phyloP scores from a whole-genome alignment of 35 echinoderm and acorn worm genomes.

The Eucidaris tribuloides region DNA sequence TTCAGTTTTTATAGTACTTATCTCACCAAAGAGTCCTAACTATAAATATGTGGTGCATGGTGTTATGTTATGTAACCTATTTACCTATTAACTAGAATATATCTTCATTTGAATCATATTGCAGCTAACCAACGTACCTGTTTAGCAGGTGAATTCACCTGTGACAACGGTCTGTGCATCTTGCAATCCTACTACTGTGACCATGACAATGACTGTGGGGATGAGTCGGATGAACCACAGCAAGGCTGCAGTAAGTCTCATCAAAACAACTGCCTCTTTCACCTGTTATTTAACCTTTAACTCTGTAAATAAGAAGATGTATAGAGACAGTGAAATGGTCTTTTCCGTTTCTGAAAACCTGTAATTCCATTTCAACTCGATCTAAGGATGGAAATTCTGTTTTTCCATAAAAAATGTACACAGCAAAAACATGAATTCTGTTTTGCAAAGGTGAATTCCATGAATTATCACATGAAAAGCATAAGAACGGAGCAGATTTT shows the following conservation, averaged over 20 bases:
- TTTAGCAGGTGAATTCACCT: conserved; percentile 44
- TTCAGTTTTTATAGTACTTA: background rate
- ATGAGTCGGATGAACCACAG: conserved; percentile 49
- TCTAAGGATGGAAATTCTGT: background rate
- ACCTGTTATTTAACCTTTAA: background rate
- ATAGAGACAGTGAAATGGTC: background rate
- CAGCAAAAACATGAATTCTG: no score
- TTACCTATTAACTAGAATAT: background rate
- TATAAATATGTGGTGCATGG: background rate
- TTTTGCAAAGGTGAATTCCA: no score
- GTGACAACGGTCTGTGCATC: conserved; percentile 76
- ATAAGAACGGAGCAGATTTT: no score
- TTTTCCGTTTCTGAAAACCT: background rate
- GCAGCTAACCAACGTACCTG: conserved; percentile 23
- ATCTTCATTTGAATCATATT: background rate
- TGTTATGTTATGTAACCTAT: background rate
- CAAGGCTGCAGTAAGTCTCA: conserved; percentile 75
- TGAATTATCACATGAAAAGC: no score
- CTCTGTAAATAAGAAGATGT: background rate
- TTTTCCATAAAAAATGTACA: background rate
- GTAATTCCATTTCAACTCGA: background rate
- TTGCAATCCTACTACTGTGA: conserved; percentile 61
- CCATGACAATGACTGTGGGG: conserved; percentile 85
- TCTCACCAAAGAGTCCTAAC: no score
- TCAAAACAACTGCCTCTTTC: background rate